Evolutionary conservation across 2,797 vertebrate species (phyloP).

Genomic region (Cyprinella venusta): DNA sequence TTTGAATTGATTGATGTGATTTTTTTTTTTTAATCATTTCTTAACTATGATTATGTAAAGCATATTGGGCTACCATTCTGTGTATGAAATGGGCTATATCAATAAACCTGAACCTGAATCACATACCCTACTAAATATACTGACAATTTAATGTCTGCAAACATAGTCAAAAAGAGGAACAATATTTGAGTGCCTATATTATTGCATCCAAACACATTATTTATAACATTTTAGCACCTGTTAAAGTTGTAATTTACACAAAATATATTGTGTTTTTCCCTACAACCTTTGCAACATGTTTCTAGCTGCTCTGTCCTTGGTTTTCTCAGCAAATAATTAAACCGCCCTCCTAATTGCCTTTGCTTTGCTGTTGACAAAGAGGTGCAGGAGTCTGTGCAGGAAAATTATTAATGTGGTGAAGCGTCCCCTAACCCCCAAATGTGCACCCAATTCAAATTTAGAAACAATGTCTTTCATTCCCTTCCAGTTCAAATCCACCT

Average conservation of each 20-base stretch:
- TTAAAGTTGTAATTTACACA: not conserved
- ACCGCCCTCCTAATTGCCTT: constrained; percentile 33
- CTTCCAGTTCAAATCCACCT: constrained; percentile 35
- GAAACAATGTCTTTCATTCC: constrained; percentile 26
- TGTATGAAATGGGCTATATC: no score
- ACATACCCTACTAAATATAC: not conserved
- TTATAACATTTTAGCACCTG: constrained; percentile 9
- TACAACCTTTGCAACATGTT: constrained; percentile 7
- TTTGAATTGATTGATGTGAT: no score
- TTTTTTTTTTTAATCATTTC: no score
- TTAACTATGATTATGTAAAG: no score
- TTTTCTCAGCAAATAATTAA: constrained; percentile 56
- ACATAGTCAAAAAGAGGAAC: constrained; percentile 21
- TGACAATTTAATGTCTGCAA: constrained; percentile 33
- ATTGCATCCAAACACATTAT: constrained; percentile 4
- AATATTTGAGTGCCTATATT: not conserved
- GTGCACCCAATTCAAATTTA: constrained; percentile 48
- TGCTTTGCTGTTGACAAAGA: constrained; percentile 46
- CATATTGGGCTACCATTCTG: no score
- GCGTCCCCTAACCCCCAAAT: constrained; percentile 38
- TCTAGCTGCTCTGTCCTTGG: constrained; percentile 10
- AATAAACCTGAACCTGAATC: no score
- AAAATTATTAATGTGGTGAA: constrained; percentile 54
- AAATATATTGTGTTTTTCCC: not conserved
- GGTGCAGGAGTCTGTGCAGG: constrained; percentile 32